A percentile compares a stretch with the other conserved stretches of the same genome.
Evolutionary conservation across 2,888 invertebrate species (phyloP).

Genomic region (Atethmia centrago): DNA sequence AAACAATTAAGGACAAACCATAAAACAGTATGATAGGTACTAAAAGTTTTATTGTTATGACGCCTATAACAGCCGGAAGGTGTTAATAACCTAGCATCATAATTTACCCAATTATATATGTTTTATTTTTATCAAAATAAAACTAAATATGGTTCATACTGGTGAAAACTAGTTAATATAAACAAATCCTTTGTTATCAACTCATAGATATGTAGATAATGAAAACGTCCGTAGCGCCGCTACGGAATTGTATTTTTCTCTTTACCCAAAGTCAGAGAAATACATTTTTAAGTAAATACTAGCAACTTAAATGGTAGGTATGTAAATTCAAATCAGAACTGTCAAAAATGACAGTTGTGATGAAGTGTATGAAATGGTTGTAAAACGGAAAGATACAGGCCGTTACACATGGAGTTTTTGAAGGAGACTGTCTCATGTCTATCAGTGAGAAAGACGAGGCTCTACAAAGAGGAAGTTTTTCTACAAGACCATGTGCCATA

Average conservation of each 20-base stretch:
- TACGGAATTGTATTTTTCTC: background rate
- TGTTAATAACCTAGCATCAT: constrained; percentile 2
- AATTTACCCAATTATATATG: background rate
- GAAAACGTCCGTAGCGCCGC: background rate
- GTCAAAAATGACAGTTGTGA: background rate
- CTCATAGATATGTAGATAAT: background rate
- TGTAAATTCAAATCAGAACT: background rate
- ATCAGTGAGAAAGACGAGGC: background rate
- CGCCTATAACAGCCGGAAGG: background rate
- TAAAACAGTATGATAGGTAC: constrained; percentile 1
- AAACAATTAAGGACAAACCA: background rate
- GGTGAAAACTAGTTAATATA: background rate
- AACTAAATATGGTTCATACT: background rate
- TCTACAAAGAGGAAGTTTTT: background rate
- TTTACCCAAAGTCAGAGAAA: background rate
- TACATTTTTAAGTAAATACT: background rate
- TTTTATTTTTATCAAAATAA: background rate
- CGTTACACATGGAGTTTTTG: background rate
- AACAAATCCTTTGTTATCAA: constrained; percentile 21
- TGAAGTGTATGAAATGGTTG: background rate
- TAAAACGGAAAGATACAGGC: background rate
- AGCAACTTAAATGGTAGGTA: background rate
- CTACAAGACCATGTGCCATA: background rate
- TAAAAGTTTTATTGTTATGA: constrained; percentile 13
- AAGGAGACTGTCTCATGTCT: background rate